Percentiles rank a stretch among this genome's conserved stretches.
Conservation (phyloP, 2,888 invertebrate species). For the Diarsia dahlii region DNA sequence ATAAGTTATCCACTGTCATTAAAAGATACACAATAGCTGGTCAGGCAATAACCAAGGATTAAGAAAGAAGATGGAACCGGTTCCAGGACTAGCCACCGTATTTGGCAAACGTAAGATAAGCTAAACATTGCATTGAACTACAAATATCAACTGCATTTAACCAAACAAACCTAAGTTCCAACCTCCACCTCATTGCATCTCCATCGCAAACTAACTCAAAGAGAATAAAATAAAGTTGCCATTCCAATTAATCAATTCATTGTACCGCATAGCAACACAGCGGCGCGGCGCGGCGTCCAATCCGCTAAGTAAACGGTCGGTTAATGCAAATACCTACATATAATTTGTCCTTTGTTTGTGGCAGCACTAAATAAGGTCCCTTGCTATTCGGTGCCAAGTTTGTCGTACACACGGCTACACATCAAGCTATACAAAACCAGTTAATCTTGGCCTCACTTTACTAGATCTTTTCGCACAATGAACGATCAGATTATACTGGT, state of each 20-base stretch:
- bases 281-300: constrained; percentile 37
- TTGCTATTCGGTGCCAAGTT: constrained; percentile 34
- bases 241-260: constrained; percentile 50
- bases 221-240: constrained; percentile 35
- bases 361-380: constrained; percentile 37
- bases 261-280: constrained; percentile 27
- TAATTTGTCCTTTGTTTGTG: constrained; percentile 46
- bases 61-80: background rate
- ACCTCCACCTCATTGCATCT: background rate
- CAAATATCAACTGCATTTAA: background rate
- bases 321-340: constrained; percentile 55
- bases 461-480: too few species aligned
- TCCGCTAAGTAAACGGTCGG: constrained; percentile 59
- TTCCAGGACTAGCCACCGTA: background rate
- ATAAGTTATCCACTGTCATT: too few species aligned
- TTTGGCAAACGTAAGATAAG: background rate
- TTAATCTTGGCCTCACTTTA: too few species aligned
- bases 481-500: too few species aligned
- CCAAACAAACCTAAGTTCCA: background rate
- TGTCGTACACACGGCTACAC: too few species aligned
- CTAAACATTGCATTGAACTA: background rate
- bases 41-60: too few species aligned
- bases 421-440: too few species aligned
- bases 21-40: too few species aligned
- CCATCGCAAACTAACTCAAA: background rate